phyloP scores from a whole-genome alignment of 2,888 invertebrate species.

The Dysmachus trigonus region DNA sequence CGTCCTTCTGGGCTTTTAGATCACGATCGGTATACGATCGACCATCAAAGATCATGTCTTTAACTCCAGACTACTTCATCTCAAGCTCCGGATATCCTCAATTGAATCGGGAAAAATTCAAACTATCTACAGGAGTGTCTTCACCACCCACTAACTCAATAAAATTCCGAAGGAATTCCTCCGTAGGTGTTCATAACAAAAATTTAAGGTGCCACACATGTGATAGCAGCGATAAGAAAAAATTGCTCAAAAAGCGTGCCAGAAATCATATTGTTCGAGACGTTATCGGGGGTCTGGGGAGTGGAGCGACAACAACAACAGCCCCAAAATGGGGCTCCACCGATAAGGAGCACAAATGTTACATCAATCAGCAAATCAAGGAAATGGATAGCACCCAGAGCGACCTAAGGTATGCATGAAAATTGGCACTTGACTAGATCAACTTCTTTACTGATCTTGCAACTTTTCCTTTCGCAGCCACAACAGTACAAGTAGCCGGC shows the following conservation, averaged over 20 bases:
- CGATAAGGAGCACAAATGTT: slow-evolving; percentile 47
- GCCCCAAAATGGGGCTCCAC: not conserved
- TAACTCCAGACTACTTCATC: slow-evolving; percentile 59
- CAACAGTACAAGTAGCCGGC: slow-evolving; percentile 29
- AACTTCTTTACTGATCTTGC: not conserved
- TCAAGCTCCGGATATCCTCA: slow-evolving; percentile 59
- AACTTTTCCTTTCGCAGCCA: not conserved
- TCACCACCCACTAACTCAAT: not conserved
- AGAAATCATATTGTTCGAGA: not conserved
- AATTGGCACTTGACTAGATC: not conserved
- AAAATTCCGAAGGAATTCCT: not conserved
- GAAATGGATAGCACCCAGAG: slow-evolving; percentile 26
- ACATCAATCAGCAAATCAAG: slow-evolving; percentile 46
- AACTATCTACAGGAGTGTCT: not conserved
- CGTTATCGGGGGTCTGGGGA: not conserved
- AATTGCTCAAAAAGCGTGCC: slow-evolving; percentile 35
- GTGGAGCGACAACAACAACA: not conserved
- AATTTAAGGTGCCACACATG: not conserved
- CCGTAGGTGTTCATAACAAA: not conserved
- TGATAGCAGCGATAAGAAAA: slow-evolving; percentile 25
- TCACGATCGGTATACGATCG: not conserved
- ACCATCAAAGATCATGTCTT: slow-evolving; percentile 23
- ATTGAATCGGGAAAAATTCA: slow-evolving; percentile 48
- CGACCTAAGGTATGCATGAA: not conserved
- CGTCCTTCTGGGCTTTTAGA: slow-evolving; percentile 15